These are phyloP conservation scores for Talpa occidentalis DNA, from an alignment of 2,113 vertebrate species.

Conservation along the genomic window DNA sequence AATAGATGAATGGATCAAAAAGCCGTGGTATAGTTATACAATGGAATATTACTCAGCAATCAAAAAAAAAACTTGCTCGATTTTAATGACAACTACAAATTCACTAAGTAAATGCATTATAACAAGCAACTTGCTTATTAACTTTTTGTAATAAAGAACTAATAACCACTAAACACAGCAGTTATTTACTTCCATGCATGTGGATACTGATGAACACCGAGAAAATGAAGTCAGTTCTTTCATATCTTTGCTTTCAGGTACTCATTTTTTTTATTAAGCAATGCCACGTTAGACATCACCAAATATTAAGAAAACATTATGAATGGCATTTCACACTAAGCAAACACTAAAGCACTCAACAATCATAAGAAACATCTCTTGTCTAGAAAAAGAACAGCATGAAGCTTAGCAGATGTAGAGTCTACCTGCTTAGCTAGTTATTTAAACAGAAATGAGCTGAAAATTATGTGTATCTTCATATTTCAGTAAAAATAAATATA, in stretches of 20 bases:
- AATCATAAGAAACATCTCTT: neutral
- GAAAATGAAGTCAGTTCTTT: neutral
- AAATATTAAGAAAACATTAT: neutral
- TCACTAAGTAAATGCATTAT: neutral
- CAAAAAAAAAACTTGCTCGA: neutral
- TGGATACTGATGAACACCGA: neutral
- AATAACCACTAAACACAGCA: neutral
- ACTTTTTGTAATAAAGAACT: neutral
- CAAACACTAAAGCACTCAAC: conserved; percentile 2
- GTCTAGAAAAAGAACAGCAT: neutral
- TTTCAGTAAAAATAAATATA: conserved; percentile 18
- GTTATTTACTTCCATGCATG: neutral
- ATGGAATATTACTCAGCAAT: too few relatives aligned
- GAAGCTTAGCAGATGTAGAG: neutral
- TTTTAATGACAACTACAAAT: neutral
- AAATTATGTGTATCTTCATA: neutral
- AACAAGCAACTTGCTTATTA: neutral
- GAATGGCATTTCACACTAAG: neutral
- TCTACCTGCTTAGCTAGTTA: neutral
- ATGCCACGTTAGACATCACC: neutral
- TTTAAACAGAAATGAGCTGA: neutral
- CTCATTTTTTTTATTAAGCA: conserved; percentile 52
- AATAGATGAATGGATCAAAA: too few relatives aligned
- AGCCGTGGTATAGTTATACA: too few relatives aligned
- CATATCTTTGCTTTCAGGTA: neutral